These are phyloP conservation scores for Nasonia vitripennis DNA, from an alignment of 1,140 invertebrate genomes.

Conservation along the genomic window DNA sequence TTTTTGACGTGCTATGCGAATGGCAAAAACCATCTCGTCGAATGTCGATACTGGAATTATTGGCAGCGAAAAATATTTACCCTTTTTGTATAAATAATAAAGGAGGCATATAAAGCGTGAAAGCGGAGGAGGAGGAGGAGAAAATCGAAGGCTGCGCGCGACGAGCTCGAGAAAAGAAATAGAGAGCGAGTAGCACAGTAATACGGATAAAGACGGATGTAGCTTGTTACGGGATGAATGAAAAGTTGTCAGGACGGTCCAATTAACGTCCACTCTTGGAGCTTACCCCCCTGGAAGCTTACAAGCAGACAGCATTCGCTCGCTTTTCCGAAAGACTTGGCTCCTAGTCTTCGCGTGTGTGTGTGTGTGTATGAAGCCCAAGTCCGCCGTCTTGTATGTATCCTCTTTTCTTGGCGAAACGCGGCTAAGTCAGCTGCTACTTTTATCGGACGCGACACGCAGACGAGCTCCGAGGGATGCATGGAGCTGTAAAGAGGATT, in stretches of 20 bases:
- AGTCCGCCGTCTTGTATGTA: neutral
- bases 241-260: conserved; percentile 75
- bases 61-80: neutral
- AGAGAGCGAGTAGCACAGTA: conserved; percentile 55
- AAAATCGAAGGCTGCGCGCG: conserved; percentile 6
- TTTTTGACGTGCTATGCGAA: too few relatives aligned
- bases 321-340: conserved; percentile 42
- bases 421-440: neutral
- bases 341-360: neutral
- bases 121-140: too few relatives aligned
- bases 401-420: conserved; percentile 17
- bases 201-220: conserved; percentile 71
- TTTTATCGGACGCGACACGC: neutral
- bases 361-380: neutral
- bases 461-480: neutral
- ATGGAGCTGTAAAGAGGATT: neutral
- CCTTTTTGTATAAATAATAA: neutral
- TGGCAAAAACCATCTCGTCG: too few relatives aligned
- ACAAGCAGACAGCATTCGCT: conserved; percentile 59
- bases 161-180: conserved; percentile 22
- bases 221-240: conserved; percentile 74
- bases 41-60: neutral
- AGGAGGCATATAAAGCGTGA: neutral
- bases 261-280: conserved; percentile 75
- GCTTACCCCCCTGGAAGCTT: conserved; percentile 66